phyloP scores from a whole-genome alignment of 2,113 vertebrate species.

The Galbula dea region DNA sequence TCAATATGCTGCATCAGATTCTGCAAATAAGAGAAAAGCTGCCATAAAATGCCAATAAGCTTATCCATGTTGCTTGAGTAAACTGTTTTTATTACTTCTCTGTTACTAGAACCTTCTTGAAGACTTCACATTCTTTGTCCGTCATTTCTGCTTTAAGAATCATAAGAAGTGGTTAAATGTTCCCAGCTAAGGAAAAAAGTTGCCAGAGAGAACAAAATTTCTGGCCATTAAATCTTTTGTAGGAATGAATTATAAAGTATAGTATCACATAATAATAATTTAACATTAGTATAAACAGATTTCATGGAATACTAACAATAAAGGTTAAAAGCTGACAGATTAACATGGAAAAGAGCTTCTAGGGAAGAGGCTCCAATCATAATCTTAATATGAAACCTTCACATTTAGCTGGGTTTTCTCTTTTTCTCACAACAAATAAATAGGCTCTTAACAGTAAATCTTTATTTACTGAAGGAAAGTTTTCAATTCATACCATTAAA shows the following conservation, averaged over 20 bases:
- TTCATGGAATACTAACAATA: neutral
- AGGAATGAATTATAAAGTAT: neutral
- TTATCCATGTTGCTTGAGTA: neutral
- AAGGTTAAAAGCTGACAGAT: neutral
- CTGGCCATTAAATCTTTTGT: neutral
- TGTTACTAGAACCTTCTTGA: neutral
- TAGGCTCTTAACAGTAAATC: neutral
- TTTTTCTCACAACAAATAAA: neutral
- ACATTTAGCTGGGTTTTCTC: fast-evolving
- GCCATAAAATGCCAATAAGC: neutral
- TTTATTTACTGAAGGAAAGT: neutral
- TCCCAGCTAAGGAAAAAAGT: neutral
- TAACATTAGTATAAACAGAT: neutral
- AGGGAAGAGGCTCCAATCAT: neutral
- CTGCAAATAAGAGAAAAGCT: neutral
- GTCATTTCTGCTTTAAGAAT: neutral
- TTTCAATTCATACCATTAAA: neutral
- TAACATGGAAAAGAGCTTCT: neutral
- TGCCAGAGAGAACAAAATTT: neutral
- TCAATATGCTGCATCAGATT: neutral
- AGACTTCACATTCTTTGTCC: neutral
- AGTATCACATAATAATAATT: too few relatives aligned
- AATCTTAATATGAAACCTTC: neutral
- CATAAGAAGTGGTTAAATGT: neutral
- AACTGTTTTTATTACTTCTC: neutral